phyloP scores from a whole-genome alignment of 2,888 invertebrate species.

The Drosophila prostipennis region DNA sequence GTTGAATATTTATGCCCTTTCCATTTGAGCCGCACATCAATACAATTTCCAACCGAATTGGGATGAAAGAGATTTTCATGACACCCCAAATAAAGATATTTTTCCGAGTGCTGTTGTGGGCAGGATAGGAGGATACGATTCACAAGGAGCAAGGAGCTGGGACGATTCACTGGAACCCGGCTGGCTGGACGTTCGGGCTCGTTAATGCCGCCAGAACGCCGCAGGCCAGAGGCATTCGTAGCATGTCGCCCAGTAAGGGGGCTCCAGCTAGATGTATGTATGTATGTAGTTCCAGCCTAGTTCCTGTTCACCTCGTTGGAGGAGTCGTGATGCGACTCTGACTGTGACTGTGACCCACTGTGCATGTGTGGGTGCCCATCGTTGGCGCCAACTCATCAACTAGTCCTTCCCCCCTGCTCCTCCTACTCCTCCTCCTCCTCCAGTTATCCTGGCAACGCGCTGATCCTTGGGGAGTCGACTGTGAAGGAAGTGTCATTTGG shows the following conservation, averaged over 20 bases:
- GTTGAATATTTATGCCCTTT: no score
- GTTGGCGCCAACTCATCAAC: constrained; percentile 79
- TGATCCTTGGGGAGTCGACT: constrained; percentile 66
- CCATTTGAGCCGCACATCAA: no score
- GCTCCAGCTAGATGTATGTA: constrained; percentile 3
- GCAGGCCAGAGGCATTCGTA: constrained; percentile 48
- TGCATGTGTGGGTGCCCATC: constrained; percentile 62
- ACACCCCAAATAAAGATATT: no score
- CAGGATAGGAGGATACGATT: neutral
- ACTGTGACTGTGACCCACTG: constrained; percentile 20
- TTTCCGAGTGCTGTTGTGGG: neutral
- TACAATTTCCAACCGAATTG: no score
- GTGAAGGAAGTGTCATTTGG: constrained; percentile 58
- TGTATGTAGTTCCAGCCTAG: neutral
- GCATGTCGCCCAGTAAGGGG: constrained; percentile 7
- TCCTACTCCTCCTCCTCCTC: no score
- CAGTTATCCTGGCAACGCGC: constrained; percentile 53
- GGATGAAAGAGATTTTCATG: no score
- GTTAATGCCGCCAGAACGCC: constrained; percentile 65
- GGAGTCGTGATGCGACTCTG: neutral
- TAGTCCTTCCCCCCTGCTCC: constrained; percentile 31
- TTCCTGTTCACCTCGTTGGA: constrained; percentile 6
- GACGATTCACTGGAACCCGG: constrained; percentile 16
- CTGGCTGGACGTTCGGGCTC: constrained; percentile 57
- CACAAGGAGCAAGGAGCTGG: neutral